Evolutionary conservation across 2,888 invertebrate species (phyloP).

Genomic region (Zhuqinia jingwanae): DNA sequence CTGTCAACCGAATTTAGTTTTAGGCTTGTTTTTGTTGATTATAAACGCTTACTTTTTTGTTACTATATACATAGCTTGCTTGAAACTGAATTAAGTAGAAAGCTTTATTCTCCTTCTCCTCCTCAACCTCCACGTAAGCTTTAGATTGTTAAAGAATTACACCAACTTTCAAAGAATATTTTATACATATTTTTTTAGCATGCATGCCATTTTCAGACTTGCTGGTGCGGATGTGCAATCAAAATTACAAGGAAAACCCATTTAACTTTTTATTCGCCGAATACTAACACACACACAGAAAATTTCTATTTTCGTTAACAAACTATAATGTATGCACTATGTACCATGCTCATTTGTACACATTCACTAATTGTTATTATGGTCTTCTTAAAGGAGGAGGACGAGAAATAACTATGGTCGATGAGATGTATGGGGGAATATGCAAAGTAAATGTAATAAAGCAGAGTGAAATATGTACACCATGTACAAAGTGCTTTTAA

Average conservation of each 20-base stretch:
- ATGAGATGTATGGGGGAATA: not conserved
- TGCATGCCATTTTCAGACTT: not conserved
- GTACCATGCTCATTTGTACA: constrained; percentile 66
- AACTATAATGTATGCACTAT: not conserved
- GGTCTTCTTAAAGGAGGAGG: too few species aligned
- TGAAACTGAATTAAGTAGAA: too few species aligned
- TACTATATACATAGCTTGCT: too few species aligned
- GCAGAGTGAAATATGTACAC: not conserved
- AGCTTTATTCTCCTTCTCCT: too few species aligned
- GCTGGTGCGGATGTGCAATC: not conserved
- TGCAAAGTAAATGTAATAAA: not conserved
- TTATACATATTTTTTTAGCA: constrained; percentile 52
- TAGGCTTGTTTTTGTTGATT: too few species aligned
- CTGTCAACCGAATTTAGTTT: too few species aligned
- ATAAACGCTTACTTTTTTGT: too few species aligned
- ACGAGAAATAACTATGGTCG: too few species aligned
- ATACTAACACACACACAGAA: too few species aligned
- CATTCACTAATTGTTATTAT: constrained; percentile 75
- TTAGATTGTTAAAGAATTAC: too few species aligned
- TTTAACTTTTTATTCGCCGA: constrained; percentile 78
- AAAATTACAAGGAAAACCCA: constrained; percentile 76
- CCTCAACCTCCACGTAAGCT: too few species aligned
- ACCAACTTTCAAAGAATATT: too few species aligned
- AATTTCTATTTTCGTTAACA: constrained; percentile 63
- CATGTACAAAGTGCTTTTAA: not conserved